Conservation (phyloP, 1,140 invertebrate species). For the Drosophila baimaii region DNA sequence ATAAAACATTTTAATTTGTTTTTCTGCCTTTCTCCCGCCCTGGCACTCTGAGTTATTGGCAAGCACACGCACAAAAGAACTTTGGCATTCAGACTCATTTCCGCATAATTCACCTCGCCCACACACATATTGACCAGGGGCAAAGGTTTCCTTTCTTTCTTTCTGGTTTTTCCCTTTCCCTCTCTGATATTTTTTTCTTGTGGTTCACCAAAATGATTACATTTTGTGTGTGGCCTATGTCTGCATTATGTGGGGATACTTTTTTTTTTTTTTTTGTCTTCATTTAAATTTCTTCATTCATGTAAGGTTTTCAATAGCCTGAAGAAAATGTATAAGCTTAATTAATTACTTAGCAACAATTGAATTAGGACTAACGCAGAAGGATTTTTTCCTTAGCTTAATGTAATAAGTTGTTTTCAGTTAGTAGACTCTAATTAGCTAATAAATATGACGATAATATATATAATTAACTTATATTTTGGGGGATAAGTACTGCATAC, state of each 20-base stretch:
- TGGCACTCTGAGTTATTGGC: conserved; percentile 67
- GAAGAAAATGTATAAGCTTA: not conserved
- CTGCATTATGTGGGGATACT: conserved; percentile 13
- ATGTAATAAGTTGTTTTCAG: not conserved
- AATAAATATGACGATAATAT: too few species aligned
- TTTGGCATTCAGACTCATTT: conserved; percentile 59
- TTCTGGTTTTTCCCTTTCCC: not conserved
- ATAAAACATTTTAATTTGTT: conserved; percentile 64
- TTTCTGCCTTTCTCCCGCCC: not conserved
- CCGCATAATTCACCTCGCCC: conserved; percentile 29
- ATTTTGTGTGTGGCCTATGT: conserved; percentile 27
- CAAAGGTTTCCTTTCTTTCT: conserved; percentile 6
- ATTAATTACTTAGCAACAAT: not conserved
- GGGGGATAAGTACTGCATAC: too few species aligned
- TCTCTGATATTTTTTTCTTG: conserved; percentile 19
- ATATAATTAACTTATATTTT: too few species aligned
- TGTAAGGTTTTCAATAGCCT: not conserved
- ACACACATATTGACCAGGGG: conserved; percentile 25
- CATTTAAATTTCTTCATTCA: not conserved
- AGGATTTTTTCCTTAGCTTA: not conserved
- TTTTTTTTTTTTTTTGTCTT: conserved; percentile 10
- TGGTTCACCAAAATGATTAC: conserved; percentile 35
- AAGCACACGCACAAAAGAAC: conserved; percentile 56
- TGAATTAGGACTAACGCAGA: not conserved
- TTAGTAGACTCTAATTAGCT: not conserved